Evolutionary conservation across 2,113 vertebrate genomes (phyloP).

Genomic region (Pollachius pollachius): DNA sequence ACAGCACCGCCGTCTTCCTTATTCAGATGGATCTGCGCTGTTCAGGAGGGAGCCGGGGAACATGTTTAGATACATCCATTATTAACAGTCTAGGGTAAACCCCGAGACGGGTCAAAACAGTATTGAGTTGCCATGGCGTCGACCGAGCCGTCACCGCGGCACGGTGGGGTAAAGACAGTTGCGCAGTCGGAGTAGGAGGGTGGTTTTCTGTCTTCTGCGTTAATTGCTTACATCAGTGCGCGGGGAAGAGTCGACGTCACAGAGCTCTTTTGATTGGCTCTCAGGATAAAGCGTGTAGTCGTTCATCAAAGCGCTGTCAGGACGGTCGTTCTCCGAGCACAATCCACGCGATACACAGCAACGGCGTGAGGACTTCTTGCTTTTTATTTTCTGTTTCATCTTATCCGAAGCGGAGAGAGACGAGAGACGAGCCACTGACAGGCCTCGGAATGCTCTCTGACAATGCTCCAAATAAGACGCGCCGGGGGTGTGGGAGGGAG

Average conservation of each 20-base stretch:
- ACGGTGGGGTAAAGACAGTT: conserved; percentile 12
- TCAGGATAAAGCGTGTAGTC: conserved; percentile 32
- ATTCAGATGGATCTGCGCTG: no score
- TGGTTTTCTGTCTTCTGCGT: conserved; percentile 3
- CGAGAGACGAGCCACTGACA: conserved; percentile 23
- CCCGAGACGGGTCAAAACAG: not conserved
- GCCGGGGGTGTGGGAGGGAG: not conserved
- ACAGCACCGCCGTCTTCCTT: not conserved
- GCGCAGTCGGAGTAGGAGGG: conserved; percentile 23
- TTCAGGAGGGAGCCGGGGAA: not conserved
- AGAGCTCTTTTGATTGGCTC: conserved; percentile 23
- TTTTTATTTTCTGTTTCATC: conserved; percentile 27
- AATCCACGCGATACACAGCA: conserved; percentile 4
- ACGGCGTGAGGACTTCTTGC: not conserved
- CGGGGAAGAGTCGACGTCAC: conserved; percentile 17
- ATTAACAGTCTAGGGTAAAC: not conserved
- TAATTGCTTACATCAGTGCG: conserved; percentile 30
- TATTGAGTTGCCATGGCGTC: not conserved
- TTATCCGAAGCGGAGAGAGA: conserved; percentile 25
- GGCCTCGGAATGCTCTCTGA: conserved; percentile 15
- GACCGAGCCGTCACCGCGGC: not conserved
- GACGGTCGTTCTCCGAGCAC: conserved; percentile 23
- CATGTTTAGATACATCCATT: not conserved
- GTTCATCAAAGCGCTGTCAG: conserved; percentile 31
- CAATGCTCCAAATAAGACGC: conserved; percentile 31